phyloP scores from a whole-genome alignment of 2,888 invertebrate genomes.

The Epinotia nisella region DNA sequence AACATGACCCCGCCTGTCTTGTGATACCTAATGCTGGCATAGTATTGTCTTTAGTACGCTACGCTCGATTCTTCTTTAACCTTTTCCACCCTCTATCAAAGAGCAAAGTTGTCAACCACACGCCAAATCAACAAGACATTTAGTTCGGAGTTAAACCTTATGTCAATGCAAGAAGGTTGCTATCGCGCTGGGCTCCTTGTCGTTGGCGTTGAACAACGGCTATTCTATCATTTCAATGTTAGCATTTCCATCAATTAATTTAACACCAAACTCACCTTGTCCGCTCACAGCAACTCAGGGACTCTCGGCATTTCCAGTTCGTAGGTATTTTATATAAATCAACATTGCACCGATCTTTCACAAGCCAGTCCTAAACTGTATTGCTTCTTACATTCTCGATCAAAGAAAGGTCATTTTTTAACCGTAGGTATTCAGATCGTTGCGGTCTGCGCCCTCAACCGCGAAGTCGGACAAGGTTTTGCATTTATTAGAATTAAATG shows the following conservation, averaged over 20 bases:
- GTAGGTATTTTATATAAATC: conserved; percentile 79
- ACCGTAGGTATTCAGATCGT: conserved; percentile 18
- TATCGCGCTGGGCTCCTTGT: no score
- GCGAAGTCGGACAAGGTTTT: conserved; percentile 36
- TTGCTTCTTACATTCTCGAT: conserved; percentile 25
- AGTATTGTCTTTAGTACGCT: no score
- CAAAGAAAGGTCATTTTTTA: conserved; percentile 44
- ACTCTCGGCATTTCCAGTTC: conserved; percentile 23
- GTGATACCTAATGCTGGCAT: no score
- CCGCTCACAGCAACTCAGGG: conserved; percentile 11
- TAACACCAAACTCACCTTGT: conserved; percentile 17
- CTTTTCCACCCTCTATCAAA: no score
- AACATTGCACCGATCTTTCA: conserved; percentile 72
- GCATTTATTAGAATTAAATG: conserved; percentile 35
- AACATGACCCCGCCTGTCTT: no score
- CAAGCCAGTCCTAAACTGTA: conserved; percentile 57
- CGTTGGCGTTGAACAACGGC: no score
- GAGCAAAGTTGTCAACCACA: no score
- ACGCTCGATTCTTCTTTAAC: no score
- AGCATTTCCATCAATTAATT: neutral
- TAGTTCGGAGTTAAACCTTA: no score
- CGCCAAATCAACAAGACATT: no score
- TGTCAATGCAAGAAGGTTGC: no score
- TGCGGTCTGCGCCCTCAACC: conserved; percentile 35
- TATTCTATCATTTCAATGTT: no score